These are phyloP conservation scores for Gallinago paraguaiae DNA, from an alignment of 2,113 vertebrate genomes.

Conservation along the genomic window DNA sequence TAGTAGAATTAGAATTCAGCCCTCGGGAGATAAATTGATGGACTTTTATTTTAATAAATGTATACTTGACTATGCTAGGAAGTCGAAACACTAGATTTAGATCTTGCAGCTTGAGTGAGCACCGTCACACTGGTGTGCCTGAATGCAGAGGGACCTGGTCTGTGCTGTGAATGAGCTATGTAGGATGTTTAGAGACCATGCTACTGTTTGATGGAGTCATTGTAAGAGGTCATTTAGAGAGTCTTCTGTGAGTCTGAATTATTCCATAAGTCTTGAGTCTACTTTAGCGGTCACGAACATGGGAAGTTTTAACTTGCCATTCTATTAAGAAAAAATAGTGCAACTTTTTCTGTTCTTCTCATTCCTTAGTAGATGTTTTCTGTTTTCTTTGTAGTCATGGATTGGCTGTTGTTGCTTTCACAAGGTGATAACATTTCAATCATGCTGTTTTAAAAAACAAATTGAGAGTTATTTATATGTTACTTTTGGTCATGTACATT, in stretches of 20 bases:
- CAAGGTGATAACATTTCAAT: background rate
- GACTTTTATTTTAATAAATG: background rate
- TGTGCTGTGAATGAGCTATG: background rate
- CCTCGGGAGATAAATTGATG: background rate
- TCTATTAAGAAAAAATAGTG: background rate
- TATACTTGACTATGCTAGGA: background rate
- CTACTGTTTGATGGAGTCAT: background rate
- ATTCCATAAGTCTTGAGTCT: background rate
- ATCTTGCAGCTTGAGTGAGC: background rate
- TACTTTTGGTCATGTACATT: background rate
- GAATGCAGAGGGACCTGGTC: background rate
- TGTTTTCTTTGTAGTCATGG: background rate
- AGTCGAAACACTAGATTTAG: background rate
- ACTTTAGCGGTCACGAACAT: fast-evolving
- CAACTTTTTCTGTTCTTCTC: background rate
- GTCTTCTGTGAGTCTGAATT: background rate
- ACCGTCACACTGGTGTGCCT: background rate
- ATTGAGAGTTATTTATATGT: background rate
- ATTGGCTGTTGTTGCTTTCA: background rate
- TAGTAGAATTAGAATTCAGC: background rate
- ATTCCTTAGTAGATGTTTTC: background rate
- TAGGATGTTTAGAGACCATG: background rate
- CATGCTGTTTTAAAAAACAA: background rate
- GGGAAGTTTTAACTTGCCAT: background rate
- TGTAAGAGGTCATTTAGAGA: background rate